These are phyloP conservation scores for Nebria salina DNA, from an alignment of 2,888 invertebrate species.

Conservation along the genomic window DNA sequence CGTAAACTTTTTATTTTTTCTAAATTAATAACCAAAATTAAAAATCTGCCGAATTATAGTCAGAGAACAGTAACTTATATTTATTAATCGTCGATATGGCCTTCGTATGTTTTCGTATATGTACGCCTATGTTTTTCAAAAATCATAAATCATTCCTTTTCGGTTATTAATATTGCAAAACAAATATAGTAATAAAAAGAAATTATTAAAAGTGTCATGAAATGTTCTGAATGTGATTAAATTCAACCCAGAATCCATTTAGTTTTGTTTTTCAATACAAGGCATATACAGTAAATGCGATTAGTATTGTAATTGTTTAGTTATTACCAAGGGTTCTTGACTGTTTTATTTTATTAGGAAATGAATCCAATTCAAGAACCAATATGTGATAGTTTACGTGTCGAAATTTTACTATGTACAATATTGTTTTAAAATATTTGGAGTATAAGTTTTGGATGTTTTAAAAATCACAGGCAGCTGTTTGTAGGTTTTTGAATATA, in stretches of 20 bases:
- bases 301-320: not conserved
- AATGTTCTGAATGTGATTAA: not conserved
- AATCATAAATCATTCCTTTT: not conserved
- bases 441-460: not conserved
- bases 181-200: too few species aligned
- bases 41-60: too few species aligned
- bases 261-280: not conserved
- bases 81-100: too few species aligned
- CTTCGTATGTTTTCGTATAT: too few species aligned
- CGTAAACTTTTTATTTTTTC: too few species aligned
- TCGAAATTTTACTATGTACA: not conserved
- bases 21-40: too few species aligned
- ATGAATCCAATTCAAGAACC: not conserved
- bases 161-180: not conserved
- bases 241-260: not conserved
- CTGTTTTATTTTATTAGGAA: not conserved
- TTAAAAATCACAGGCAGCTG: conserved; percentile 12
- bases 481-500: too few species aligned
- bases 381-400: not conserved
- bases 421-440: not conserved
- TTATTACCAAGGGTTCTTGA: not conserved
- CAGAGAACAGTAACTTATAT: too few species aligned
- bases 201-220: not conserved
- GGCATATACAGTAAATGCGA: not conserved
- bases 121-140: not conserved